A percentile compares a stretch with the other conserved stretches of the same genome.
Conservation (phyloP, 2,113 vertebrate genomes). For the Calidris pygmaea region DNA sequence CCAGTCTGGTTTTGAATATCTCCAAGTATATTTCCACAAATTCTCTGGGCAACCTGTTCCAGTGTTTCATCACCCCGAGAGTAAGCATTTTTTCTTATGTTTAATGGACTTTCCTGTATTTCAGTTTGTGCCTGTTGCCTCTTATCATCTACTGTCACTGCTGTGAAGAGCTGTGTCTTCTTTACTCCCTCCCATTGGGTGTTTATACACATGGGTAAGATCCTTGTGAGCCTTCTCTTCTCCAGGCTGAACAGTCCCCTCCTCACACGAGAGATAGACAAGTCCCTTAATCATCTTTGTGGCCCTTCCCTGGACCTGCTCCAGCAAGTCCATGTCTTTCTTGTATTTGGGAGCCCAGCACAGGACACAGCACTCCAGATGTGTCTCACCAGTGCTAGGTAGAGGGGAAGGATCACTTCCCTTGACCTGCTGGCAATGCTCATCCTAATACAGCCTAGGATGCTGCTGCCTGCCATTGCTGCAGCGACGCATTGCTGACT, state of each 20-base stretch:
- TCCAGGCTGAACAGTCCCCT: background rate
- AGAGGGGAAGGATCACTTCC: background rate
- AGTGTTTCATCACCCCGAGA: background rate
- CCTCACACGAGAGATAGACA: background rate
- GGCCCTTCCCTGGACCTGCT: background rate
- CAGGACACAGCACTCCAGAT: background rate
- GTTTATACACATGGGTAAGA: background rate
- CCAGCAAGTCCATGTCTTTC: background rate
- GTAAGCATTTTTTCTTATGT: background rate
- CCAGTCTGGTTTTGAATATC: background rate
- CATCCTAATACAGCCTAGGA: background rate
- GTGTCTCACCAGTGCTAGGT: background rate
- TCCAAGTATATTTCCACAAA: background rate
- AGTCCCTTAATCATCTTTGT: background rate
- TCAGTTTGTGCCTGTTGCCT: background rate
- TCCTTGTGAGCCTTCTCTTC: background rate
- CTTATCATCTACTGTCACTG: background rate
- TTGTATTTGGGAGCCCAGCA: background rate
- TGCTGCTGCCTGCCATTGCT: background rate
- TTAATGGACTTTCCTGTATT: background rate
- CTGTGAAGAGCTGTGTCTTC: background rate
- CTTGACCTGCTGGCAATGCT: background rate
- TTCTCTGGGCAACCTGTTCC: background rate
- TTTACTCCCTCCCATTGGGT: background rate
- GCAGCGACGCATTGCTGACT: rapidly evolving